These are phyloP conservation scores for Paraescarpia echinospica DNA, from an alignment of 1,140 invertebrate genomes.

Conservation along the genomic window DNA sequence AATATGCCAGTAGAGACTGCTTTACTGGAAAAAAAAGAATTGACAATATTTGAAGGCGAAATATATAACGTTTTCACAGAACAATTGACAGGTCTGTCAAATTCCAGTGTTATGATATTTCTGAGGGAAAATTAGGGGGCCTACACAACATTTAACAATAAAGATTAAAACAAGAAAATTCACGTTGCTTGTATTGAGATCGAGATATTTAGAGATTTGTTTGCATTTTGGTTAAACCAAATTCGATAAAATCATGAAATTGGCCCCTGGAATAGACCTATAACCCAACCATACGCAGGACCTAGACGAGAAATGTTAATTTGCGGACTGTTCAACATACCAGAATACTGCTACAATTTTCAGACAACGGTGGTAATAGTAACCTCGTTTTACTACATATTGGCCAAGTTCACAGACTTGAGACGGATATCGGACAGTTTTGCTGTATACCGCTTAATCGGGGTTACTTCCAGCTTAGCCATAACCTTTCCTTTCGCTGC, in stretches of 20 bases:
- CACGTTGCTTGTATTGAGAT: no score
- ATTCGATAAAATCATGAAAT: no score
- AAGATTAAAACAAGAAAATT: no score
- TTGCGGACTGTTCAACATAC: neutral
- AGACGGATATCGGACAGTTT: neutral
- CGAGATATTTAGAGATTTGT: no score
- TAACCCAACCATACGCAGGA: no score
- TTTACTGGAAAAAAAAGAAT: no score
- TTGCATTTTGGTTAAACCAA: no score
- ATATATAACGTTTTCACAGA: neutral
- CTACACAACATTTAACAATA: no score
- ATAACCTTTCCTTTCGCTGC: neutral
- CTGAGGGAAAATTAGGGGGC: neutral
- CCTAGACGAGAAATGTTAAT: no score
- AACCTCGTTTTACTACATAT: neutral
- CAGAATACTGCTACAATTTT: neutral
- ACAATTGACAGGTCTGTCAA: neutral
- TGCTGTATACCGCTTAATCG: neutral
- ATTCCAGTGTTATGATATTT: neutral
- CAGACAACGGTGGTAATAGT: neutral
- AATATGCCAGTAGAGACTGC: no score
- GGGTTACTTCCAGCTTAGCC: neutral
- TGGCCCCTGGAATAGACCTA: no score
- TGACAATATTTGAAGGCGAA: no score
- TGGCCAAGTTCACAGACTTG: neutral